Evolutionary conservation across 1,140 invertebrate species (phyloP), one percentile per base, ranked within the genome.

Genomic region (Scaptodrosophila lebanonensis): DNA sequence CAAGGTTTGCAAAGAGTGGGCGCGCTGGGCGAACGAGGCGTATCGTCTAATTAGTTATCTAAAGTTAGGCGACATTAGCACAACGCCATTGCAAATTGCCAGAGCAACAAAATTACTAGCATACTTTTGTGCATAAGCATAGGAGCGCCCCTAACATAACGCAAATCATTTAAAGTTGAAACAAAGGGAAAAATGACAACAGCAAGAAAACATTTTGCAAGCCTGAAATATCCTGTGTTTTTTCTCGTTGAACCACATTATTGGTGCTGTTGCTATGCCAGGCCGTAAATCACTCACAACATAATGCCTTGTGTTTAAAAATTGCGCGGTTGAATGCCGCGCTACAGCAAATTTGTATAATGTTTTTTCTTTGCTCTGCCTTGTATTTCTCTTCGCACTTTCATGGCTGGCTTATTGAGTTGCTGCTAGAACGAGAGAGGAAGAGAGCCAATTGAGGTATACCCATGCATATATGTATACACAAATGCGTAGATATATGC

Each of bases 51-150:
- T 79, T 79, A 79, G 73, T 79, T 82, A 73, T 73, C 75, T 75
- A 73, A 79, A 79, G 75, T 79, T 79, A 82, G 73, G 75, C 73
- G 73, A 82, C 73, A 79, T 66, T 79, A 79, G 73, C 82, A 48
- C 50, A 47, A 36, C 38, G 39, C 39, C 32, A 29, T 36, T 11
- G 40, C 32, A 48, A 30, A 20, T 25, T 32, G 27, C 30, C 17
- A 48, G 16, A 48, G 44, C 58, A 35, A 58, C 60, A 68, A 56
- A 65, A 72, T 73, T 68, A 57, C 56, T 73, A 66, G 73, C 65
- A 66, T 59, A 73, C 68, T 82, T 73, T 64, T 51, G 32, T 30
- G 70, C 70, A 73, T 76, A 58, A 76, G 49, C 67, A 72, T 68
- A 56, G 56, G 53, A 50, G 27, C 29, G 27, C 47, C 29, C 59